Conservation (phyloP, 2,113 vertebrate species). For the Ammodytes dubius region DNA sequence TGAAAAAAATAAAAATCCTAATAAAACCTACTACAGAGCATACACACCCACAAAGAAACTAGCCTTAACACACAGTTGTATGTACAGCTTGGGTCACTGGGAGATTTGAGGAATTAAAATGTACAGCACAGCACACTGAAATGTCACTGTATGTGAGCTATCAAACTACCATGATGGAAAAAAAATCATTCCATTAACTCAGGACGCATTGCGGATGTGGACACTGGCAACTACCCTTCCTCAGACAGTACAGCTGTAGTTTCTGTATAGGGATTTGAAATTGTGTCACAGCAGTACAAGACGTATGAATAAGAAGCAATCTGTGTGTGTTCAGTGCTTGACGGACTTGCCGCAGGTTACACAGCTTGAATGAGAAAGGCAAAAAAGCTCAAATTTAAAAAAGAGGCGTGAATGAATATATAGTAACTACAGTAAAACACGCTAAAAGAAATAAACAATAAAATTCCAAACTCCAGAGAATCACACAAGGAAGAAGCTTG, state of each 20-base stretch:
- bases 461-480: conserved; percentile 29
- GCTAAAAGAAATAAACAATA: conserved; percentile 17
- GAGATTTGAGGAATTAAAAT: conserved; percentile 59
- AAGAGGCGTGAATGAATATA: conserved; percentile 14
- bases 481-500: conserved; percentile 36
- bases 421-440: conserved; percentile 38
- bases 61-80: conserved; percentile 60
- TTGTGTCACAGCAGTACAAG: conserved; percentile 26
- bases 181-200: conserved; percentile 24
- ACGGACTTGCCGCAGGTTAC: conserved; percentile 24
- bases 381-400: neutral
- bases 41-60: conserved; percentile 64
- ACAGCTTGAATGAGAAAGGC: conserved; percentile 10
- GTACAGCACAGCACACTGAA: conserved; percentile 62
- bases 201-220: neutral
- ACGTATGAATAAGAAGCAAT: conserved; percentile 14
- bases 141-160: conserved; percentile 48
- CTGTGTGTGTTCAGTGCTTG: conserved; percentile 11
- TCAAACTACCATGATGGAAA: conserved; percentile 56
- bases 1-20: conserved; percentile 24
- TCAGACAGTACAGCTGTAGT: conserved; percentile 10
- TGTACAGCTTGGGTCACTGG: conserved; percentile 75
- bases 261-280: neutral
- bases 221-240: conserved; percentile 1
- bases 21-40: conserved; percentile 69